Conservation (phyloP, 2,888 invertebrate genomes). For the Synergus umbraculus region DNA sequence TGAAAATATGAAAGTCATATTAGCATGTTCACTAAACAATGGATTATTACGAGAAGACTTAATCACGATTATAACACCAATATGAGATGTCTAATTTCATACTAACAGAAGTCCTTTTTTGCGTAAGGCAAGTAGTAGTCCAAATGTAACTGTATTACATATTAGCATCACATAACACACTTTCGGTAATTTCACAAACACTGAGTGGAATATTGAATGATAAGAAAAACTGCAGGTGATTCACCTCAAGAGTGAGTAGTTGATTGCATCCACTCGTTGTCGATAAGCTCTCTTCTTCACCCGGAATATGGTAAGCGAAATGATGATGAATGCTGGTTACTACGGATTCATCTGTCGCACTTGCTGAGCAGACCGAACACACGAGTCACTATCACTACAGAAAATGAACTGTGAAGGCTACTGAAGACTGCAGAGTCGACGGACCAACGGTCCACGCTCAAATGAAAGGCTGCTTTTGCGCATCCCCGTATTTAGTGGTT, state of each 20-base stretch:
- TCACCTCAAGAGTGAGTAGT: neutral
- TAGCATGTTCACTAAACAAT: too few species aligned
- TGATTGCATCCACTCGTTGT: neutral
- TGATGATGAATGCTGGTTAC: neutral
- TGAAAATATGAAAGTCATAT: too few species aligned
- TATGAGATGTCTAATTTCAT: too few species aligned
- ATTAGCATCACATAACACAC: neutral
- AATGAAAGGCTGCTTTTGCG: constrained; percentile 71
- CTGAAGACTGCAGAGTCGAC: constrained; percentile 46
- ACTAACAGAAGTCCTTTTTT: too few species aligned
- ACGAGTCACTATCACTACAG: constrained; percentile 1
- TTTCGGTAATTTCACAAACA: neutral
- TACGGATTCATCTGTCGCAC: neutral
- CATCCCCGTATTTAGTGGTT: constrained; percentile 74
- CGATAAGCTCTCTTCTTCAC: neutral
- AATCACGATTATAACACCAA: too few species aligned
- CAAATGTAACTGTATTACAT: neutral
- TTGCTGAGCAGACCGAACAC: constrained; percentile 14
- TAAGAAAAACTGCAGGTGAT: neutral
- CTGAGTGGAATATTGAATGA: neutral
- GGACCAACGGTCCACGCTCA: constrained; percentile 71
- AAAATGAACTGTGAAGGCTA: neutral
- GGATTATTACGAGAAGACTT: too few species aligned
- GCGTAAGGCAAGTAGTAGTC: neutral
- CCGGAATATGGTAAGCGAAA: neutral